These are phyloP conservation scores for Hirtodrosophila alboralis DNA, from an alignment of 2,888 invertebrate species.

Conservation along the genomic window DNA sequence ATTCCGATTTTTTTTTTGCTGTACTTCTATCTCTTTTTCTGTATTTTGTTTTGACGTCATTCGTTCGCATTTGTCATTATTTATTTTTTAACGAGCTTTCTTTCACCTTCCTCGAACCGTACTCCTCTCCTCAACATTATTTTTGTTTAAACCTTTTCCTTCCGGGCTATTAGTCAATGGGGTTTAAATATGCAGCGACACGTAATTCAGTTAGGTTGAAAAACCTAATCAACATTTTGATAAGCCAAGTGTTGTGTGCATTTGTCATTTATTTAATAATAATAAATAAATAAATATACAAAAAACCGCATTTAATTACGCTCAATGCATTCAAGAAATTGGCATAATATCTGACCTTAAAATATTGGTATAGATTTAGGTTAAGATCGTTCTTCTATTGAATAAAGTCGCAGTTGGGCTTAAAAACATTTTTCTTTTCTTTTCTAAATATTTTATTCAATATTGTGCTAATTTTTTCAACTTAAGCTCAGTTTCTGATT, in stretches of 20 bases:
- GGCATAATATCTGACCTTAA: no score
- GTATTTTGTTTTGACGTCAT: no score
- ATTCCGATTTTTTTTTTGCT: no score
- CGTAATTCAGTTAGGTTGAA: slow-evolving; percentile 29
- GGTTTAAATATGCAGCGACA: slow-evolving; percentile 40
- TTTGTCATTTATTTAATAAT: slow-evolving; percentile 13
- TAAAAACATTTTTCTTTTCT: no score
- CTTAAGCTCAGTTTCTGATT: no score
- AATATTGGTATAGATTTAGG: no score
- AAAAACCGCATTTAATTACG: slow-evolving; percentile 24
- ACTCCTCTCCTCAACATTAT: background rate
- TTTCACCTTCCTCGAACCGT: background rate
- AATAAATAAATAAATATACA: no score
- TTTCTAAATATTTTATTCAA: no score
- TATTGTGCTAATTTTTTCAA: no score
- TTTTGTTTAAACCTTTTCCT: slow-evolving; percentile 36
- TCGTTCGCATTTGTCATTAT: no score
- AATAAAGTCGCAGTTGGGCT: no score
- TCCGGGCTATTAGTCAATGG: slow-evolving; percentile 68
- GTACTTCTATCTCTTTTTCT: slow-evolving; percentile 1
- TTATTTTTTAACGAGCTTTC: slow-evolving; percentile 1
- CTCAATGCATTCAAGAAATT: slow-evolving; percentile 11
- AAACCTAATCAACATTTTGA: slow-evolving; percentile 49
- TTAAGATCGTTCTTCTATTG: no score
- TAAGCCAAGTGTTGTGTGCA: slow-evolving; percentile 21